phyloP scores from a whole-genome alignment of 2,797 vertebrate genomes.

The Hapalemur alaotrensis region DNA sequence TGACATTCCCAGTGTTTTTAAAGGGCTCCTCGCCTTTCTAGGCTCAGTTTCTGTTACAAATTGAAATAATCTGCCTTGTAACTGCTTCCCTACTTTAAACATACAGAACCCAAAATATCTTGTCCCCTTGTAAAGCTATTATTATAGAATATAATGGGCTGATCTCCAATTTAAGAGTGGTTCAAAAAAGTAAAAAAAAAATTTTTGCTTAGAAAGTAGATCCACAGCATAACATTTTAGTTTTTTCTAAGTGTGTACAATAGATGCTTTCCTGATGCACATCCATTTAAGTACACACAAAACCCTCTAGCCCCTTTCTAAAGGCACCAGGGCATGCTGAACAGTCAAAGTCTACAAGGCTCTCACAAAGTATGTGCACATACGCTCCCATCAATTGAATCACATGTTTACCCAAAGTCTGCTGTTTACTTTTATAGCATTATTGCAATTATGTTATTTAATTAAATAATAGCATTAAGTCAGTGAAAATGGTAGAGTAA shows the following conservation, averaged over 20 bases:
- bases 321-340: not conserved
- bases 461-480: not conserved
- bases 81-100: not conserved
- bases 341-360: not conserved
- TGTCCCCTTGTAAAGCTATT: not conserved
- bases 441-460: not conserved
- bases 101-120: not conserved
- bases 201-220: not conserved
- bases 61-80: not conserved
- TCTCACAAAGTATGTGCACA: not conserved
- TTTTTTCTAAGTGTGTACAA: not conserved
- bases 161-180: not conserved
- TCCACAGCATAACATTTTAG: not conserved
- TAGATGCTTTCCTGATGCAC: not conserved
- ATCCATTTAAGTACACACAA: not conserved
- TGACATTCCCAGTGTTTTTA: not conserved
- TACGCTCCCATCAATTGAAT: not conserved
- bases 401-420: not conserved
- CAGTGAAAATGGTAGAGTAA: not conserved
- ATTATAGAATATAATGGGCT: not conserved
- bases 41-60: not conserved
- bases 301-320: not conserved
- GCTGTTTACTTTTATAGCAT: not conserved
- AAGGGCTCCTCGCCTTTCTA: not conserved
- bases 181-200: slow-evolving; percentile 2